These are phyloP conservation scores for Tympanoctomys barrerae DNA, from an alignment of 2,797 vertebrate genomes.

Conservation along the genomic window DNA sequence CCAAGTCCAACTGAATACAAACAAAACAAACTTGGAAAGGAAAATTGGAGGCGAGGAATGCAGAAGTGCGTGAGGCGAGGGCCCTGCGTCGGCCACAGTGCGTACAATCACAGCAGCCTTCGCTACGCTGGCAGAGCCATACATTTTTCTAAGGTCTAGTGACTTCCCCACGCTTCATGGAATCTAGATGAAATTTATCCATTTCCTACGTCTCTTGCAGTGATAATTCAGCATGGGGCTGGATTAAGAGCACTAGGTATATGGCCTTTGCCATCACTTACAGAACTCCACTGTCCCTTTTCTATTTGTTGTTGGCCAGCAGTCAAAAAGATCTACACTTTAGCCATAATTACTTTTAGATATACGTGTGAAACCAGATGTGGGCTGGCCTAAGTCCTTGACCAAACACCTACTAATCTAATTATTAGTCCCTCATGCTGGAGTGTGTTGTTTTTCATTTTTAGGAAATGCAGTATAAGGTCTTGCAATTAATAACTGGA, in stretches of 20 bases:
- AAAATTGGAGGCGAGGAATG: conserved; percentile 49
- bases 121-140: conserved; percentile 58
- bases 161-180: conserved; percentile 76
- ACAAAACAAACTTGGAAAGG: conserved; percentile 65
- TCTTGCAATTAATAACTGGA: not conserved
- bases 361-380: not conserved
- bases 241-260: not conserved
- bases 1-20: conserved; percentile 61
- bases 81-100: conserved; percentile 48
- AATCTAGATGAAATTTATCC: conserved; percentile 68
- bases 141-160: conserved; percentile 80
- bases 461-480: not conserved
- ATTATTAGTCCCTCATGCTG: not conserved
- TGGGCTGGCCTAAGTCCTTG: not conserved
- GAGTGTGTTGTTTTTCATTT: not conserved
- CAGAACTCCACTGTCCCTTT: not conserved
- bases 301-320: not conserved
- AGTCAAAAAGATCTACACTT: not conserved
- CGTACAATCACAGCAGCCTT: conserved; percentile 10
- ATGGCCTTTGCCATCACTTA: not conserved
- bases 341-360: not conserved
- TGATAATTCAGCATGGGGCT: conserved; percentile 6
- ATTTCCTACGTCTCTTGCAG: conserved; percentile 47
- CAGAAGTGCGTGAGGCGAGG: not conserved
- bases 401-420: not conserved